A percentile compares a stretch with the other conserved stretches of the same genome.
Conservation (phyloP, 2,888 invertebrate species). For the Ptycholaimellus sp. region DNA sequence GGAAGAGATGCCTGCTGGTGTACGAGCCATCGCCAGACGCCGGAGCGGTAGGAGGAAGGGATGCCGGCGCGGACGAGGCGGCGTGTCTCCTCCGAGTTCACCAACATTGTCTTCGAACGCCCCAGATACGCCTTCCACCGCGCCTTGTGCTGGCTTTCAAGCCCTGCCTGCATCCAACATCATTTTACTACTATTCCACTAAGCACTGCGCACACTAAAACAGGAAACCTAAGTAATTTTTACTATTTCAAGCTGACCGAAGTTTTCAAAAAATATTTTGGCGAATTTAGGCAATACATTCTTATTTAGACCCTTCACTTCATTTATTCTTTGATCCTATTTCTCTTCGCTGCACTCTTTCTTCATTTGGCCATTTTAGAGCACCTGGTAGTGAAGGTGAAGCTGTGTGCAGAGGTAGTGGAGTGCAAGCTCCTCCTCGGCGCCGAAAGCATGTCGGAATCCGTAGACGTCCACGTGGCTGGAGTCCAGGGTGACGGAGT, state of each 20-base stretch:
- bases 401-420: constrained; percentile 34
- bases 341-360: too few species aligned
- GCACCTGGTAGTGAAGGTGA: constrained; percentile 27
- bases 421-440: constrained; percentile 28
- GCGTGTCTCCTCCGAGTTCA: constrained; percentile 27
- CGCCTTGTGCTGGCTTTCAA: too few species aligned
- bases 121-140: constrained; percentile 28
- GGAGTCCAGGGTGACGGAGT: constrained; percentile 20
- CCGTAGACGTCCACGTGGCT: constrained; percentile 34
- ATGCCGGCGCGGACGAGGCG: constrained; percentile 31
- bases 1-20: constrained; percentile 21
- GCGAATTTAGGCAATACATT: too few species aligned
- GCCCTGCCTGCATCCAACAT: too few species aligned
- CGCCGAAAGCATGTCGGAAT: constrained; percentile 31
- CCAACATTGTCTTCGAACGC: constrained; percentile 12
- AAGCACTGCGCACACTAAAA: too few species aligned
- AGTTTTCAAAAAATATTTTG: too few species aligned
- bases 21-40: constrained; percentile 31
- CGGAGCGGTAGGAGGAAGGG: constrained; percentile 28
- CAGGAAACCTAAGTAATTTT: too few species aligned
- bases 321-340: too few species aligned
- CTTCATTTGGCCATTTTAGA: constrained; percentile 22
- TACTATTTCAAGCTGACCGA: too few species aligned
- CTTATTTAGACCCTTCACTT: too few species aligned
- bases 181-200: too few species aligned